These are phyloP conservation scores for Matsumyia berberina DNA, from an alignment of 2,888 invertebrate genomes.

Conservation along the genomic window DNA sequence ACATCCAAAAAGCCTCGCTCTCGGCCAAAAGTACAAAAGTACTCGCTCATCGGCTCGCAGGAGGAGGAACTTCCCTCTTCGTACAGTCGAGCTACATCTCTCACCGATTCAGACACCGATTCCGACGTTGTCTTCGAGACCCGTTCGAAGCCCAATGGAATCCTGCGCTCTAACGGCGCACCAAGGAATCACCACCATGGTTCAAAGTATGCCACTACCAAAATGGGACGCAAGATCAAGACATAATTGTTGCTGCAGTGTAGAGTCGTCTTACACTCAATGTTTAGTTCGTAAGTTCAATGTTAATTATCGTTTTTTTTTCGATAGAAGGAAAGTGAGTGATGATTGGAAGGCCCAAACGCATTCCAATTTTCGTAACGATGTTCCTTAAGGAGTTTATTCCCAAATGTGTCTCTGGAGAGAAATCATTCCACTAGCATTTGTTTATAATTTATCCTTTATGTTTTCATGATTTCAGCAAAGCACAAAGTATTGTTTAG, in stretches of 20 bases:
- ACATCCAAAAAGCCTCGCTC: constrained; percentile 85
- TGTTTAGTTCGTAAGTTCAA: constrained; percentile 48
- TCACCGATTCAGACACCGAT: constrained; percentile 92
- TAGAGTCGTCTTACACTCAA: constrained; percentile 1
- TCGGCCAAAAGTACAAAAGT: constrained; percentile 87
- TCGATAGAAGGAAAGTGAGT: constrained; percentile 10
- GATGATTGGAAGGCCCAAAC: constrained; percentile 6
- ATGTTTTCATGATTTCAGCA: constrained; percentile 24
- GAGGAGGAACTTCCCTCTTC: constrained; percentile 86
- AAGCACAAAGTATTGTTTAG: constrained; percentile 66
- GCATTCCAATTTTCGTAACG: constrained; percentile 53
- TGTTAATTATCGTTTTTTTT: constrained; percentile 42
- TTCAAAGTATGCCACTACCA: constrained; percentile 81
- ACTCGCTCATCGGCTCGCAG: constrained; percentile 89
- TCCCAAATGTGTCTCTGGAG: constrained; percentile 37
- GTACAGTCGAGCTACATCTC: constrained; percentile 85
- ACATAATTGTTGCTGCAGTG: constrained; percentile 78
- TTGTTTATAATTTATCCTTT: constrained; percentile 28
- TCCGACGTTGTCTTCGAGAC: constrained; percentile 94
- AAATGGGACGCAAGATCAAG: constrained; percentile 83
- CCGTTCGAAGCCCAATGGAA: constrained; percentile 83
- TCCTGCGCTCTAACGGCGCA: constrained; percentile 78
- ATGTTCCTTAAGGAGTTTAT: constrained; percentile 70
- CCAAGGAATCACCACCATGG: constrained; percentile 79
- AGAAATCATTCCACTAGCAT: constrained; percentile 39